phyloP scores from a whole-genome alignment of 2,888 invertebrate genomes.

The Syritta pipiens region DNA sequence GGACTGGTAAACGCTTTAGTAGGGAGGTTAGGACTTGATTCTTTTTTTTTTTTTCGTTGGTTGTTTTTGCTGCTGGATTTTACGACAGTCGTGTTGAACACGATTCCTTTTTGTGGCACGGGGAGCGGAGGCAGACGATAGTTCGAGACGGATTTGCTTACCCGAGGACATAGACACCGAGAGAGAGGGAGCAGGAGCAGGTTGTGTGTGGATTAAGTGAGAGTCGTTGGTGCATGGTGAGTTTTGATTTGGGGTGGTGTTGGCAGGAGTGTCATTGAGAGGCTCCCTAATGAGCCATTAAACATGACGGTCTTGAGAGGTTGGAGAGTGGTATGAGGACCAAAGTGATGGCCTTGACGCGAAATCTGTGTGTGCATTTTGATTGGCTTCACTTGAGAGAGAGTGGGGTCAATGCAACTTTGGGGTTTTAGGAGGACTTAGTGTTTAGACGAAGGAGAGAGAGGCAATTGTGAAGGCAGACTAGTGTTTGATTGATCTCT shows the following conservation, averaged over 20 bases:
- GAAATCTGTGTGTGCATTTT: too few relatives aligned
- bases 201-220: not conserved
- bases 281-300: too few relatives aligned
- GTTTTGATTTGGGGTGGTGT: not conserved
- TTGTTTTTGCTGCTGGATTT: not conserved
- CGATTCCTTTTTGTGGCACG: constrained; percentile 1
- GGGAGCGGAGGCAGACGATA: not conserved
- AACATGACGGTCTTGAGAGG: too few relatives aligned
- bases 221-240: not conserved
- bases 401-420: too few relatives aligned
- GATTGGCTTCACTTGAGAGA: too few relatives aligned
- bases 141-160: not conserved
- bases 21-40: not conserved
- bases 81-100: not conserved
- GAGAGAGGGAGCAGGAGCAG: not conserved
- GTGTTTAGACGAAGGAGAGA: too few relatives aligned
- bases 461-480: too few relatives aligned
- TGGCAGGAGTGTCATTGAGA: too few relatives aligned
- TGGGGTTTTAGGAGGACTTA: too few relatives aligned
- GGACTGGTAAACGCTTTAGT: not conserved
- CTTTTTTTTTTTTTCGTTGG: not conserved
- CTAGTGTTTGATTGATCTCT: too few relatives aligned
- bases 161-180: not conserved
- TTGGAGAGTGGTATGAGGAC: too few relatives aligned
- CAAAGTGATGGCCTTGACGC: too few relatives aligned